Conservation (phyloP, 2,888 invertebrate genomes). For the Amorpha juglandis region DNA sequence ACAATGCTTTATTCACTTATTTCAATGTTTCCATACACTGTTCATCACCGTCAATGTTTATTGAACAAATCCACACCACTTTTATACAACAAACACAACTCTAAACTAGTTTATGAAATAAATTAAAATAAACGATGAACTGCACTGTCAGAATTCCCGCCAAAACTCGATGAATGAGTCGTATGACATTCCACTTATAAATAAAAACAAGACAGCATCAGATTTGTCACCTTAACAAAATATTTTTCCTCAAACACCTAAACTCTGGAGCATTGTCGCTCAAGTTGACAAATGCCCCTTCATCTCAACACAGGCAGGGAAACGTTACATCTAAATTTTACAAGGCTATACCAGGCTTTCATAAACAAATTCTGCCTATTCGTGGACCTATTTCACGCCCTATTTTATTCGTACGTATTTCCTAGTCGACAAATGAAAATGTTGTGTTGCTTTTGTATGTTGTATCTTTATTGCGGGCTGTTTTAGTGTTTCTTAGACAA, state of each 20-base stretch:
- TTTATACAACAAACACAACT: no score
- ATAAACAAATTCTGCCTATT: conserved; percentile 79
- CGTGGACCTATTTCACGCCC: conserved; percentile 77
- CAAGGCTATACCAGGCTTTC: conserved; percentile 58
- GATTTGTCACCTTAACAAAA: conserved; percentile 30
- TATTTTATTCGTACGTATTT: conserved; percentile 77
- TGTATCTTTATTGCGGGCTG: conserved; percentile 66
- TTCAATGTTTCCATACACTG: no score
- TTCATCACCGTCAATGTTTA: no score
- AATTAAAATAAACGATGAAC: no score
- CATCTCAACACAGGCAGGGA: conserved; percentile 54
- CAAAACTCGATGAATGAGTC: background rate
- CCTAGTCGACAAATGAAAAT: conserved; percentile 71
- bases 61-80: no score
- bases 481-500: conserved; percentile 65
- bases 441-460: conserved; percentile 44
- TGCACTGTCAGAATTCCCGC: no score
- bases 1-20: no score
- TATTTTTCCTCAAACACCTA: conserved; percentile 36
- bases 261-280: conserved; percentile 49
- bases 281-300: conserved; percentile 60
- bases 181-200: conserved; percentile 18
- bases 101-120: no score
- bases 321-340: conserved; percentile 68
- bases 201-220: conserved; percentile 25